These are phyloP conservation scores for Pantherophis vulpinus DNA, from an alignment of 2,797 vertebrate species.

Conservation along the genomic window DNA sequence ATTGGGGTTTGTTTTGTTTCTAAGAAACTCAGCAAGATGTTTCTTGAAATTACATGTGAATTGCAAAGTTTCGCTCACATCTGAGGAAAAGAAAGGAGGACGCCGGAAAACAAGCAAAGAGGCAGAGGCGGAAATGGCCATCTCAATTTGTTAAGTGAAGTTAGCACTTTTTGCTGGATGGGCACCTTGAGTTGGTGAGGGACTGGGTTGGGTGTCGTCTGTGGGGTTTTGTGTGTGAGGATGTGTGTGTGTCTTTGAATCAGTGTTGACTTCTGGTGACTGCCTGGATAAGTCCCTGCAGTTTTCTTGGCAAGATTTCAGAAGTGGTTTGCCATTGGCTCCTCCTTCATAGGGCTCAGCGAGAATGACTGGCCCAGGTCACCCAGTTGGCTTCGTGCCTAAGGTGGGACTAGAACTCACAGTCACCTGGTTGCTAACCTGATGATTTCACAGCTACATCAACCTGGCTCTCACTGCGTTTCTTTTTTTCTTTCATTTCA, in stretches of 20 bases:
- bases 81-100: neutral
- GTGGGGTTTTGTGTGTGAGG: neutral
- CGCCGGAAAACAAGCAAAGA: neutral
- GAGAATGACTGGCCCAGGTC: neutral
- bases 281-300: neutral
- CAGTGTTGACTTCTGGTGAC: neutral
- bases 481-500: neutral
- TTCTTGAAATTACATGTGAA: neutral
- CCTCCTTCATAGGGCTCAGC: neutral
- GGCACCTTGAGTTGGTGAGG: too few relatives aligned
- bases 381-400: neutral
- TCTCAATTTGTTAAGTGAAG: neutral
- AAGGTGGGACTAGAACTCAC: neutral
- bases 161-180: neutral
- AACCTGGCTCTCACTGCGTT: neutral
- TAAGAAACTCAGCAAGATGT: neutral
- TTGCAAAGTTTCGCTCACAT: neutral
- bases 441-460: neutral
- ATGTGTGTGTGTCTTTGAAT: neutral
- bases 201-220: neutral
- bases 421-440: neutral
- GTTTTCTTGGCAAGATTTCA: neutral
- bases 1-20: neutral
- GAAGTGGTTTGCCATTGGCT: neutral
- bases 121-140: neutral